Evolutionary conservation across 2,888 invertebrate species (phyloP), one percentile per base, ranked within the genome.

Genomic region (Synanthedon vespiformis): DNA sequence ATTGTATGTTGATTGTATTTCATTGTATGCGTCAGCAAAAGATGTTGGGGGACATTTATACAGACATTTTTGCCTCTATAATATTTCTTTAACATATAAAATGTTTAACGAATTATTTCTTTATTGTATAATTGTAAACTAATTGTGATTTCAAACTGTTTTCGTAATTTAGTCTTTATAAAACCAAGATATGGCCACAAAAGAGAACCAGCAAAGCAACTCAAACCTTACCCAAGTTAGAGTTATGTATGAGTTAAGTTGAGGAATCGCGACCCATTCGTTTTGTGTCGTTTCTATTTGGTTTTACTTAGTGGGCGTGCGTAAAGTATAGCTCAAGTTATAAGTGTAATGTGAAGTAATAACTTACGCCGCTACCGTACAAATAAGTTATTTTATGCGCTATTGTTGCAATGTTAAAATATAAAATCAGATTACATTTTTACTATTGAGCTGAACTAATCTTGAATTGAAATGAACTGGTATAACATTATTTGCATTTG

Each of bases 221-320:
- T 50, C 16, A 48, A 16, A 22, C 11, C 10, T 13, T 48, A 22
- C 16, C 48, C 16, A 22, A 22, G 22, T 22, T 48, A 12, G 22
- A 48, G 48, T 48, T 48, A 48, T 48, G 22, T 50, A 47, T 52
- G 51, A 61, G 61, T 57, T 59, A 63, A 61, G 55, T 61, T 71
- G 68, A 73, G 52, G 61, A 60, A 73, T 73, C 57, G 61, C 55
- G 56, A 53, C 54, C 58, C 64, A 68, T 74, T 70, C 68, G 67
- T 72, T 57, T 50, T 55, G 51, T 54, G 61, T 61, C 61, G 56
- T 60, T 61, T 61, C 57, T 57, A 59, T 61, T 58, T 61, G 57
- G 56, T 59, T 64, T 60, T 59, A 62, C 57, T 57, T 61, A 58
- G 68, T 71, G 64, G 66, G 72, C 62, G 67, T 60, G 55, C 52